phyloP scores from a whole-genome alignment of 2,797 vertebrate species.

The Megaceryle alcyon region DNA sequence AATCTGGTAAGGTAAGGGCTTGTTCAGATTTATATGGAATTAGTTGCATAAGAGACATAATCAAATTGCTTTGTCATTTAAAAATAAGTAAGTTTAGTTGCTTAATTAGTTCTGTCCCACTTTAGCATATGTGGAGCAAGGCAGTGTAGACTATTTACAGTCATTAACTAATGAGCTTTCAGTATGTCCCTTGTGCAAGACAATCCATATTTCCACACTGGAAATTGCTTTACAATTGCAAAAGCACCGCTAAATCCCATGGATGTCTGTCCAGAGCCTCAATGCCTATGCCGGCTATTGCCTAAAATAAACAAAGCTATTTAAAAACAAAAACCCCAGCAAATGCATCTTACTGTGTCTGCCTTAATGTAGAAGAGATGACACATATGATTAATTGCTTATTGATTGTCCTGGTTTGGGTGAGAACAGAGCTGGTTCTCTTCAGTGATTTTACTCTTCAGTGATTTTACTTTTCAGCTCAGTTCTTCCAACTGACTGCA shows the following conservation, averaged over 20 bases:
- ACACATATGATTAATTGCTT: background rate
- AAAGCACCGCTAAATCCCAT: background rate
- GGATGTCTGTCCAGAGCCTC: background rate
- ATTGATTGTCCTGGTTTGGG: background rate
- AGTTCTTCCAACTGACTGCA: too few species aligned
- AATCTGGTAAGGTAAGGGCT: background rate
- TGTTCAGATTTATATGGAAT: background rate
- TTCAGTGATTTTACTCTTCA: too few species aligned
- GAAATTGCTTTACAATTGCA: slow-evolving; percentile 35
- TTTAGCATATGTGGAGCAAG: slow-evolving; percentile 32
- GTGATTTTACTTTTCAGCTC: too few species aligned
- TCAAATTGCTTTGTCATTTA: slow-evolving; percentile 46
- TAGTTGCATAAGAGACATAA: slow-evolving; percentile 29
- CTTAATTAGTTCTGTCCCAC: slow-evolving; percentile 25
- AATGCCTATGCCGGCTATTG: background rate
- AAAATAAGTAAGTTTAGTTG: slow-evolving; percentile 39
- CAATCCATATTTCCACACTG: background rate
- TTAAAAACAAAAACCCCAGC: background rate
- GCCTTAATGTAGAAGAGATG: background rate
- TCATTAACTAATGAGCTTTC: slow-evolving; percentile 34
- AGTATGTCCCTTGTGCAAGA: slow-evolving; percentile 38
- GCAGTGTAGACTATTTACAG: background rate
- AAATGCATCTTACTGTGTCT: background rate
- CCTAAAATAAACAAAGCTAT: background rate
- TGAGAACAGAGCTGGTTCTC: too few species aligned